Base-by-base conservation (phyloP, 2,113 vertebrate species). In the Hippolais icterina region DNA sequence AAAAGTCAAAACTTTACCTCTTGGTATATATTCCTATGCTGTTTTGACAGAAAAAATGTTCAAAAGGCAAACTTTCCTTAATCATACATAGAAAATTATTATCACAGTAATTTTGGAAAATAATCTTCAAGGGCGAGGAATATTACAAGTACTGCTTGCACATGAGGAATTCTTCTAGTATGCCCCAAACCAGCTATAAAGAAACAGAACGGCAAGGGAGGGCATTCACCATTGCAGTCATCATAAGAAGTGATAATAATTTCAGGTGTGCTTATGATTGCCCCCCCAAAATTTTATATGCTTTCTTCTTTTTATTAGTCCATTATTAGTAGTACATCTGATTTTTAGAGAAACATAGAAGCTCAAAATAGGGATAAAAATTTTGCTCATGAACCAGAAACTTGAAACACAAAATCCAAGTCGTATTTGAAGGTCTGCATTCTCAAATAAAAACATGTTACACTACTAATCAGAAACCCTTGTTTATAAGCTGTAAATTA, bases 271-370 rank as follows among this genome's bases (percentile, higher is more conserved):
- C 9, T 53, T 59, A 33, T 3, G n/a, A 49, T 17, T 56, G 12
- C 31, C 3, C 1, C 18, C 74, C 47, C 39, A 54, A 24, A 2
- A 0, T 5, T 11, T 33, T 56, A 18, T 21, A 31, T 4, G 20
- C 4, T 54, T 66, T 71, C 15, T 66, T 47, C 4, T 42, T 91
- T 52, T 80, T 71, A 39, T 80, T 68, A 50, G 39, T 47, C 24
- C 81, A 33, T 15, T 12, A 6, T 31, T 64, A 60, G 15, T 18
- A 72, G 14, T 16, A 15, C 2, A 29, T 9, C 12, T 52, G 12
- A 52, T 33, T 64, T 61, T n/a, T 9, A 12, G 42, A 46, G 72
- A 71, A 57, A n/a, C 6, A 5, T 6, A 47, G n/a, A 46, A 70
- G 23, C 9, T 63, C 25, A 29, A 17, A 46, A 42, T 1, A 64